Conservation (phyloP, 37 sponge, comb jelly and placozoan genomes). For the Axinella damicornis region DNA sequence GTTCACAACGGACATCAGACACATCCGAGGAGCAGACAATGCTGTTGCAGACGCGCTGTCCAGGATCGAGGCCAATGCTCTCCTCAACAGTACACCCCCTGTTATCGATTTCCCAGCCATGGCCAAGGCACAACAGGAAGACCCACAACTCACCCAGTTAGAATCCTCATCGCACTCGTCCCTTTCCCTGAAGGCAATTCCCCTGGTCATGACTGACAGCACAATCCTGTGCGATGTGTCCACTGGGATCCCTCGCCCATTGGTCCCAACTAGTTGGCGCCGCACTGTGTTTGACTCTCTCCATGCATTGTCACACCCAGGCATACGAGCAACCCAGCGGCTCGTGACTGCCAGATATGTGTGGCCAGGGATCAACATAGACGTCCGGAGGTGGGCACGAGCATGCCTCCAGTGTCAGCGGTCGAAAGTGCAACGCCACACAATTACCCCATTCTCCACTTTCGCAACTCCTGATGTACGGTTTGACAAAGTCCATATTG, state of each 20-base stretch:
- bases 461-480: constrained; percentile 51
- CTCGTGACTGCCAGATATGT: too few species aligned
- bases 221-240: constrained; percentile 53
- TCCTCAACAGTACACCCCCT: background rate
- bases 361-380: constrained; percentile 59
- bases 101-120: background rate
- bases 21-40: background rate
- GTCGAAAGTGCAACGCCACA: constrained; percentile 62
- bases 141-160: background rate
- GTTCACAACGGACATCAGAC: background rate
- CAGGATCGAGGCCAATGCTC: background rate
- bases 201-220: background rate
- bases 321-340: too few species aligned
- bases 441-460: constrained; percentile 39
- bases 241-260: constrained; percentile 39
- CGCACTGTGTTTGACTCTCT: constrained; percentile 27
- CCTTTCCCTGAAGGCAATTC: constrained; percentile 20
- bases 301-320: constrained; percentile 54
- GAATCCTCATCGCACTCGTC: background rate
- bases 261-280: constrained; percentile 47
- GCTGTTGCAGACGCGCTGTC: constrained; percentile 6
- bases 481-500: constrained; percentile 61
- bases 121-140: constrained; percentile 1
- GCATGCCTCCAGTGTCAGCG: constrained; percentile 58
- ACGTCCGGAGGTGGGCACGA: constrained; percentile 49